Evolutionary conservation across 2,797 vertebrate genomes (phyloP), one percentile per base, ranked within the genome.

Genomic region (Morelia viridis): DNA sequence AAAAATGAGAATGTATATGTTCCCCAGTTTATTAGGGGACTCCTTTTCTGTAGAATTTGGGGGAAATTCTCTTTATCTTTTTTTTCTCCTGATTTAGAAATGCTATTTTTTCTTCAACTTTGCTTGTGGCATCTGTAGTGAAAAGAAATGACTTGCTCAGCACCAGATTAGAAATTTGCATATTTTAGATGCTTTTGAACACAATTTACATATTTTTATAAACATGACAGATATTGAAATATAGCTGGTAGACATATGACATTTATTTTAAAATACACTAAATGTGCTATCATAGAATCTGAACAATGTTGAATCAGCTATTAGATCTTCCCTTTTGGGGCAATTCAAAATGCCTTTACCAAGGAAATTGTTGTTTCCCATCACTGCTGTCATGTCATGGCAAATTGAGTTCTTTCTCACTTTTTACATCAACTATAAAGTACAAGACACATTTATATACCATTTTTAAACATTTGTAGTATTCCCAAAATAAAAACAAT

Each of bases 231-330:
- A 80, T 92, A 85, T 57, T 87, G 85, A 80, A 87, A 85, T 87
- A 62, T 87, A 80, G 24, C 80, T 90, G 84, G 68, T 61, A 92
- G 89, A 90, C 89, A 90, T 87, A 90, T 35, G 65, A 68, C 89
- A 90, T 64, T 92, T 92, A 90, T 83, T 85, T 85, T 90, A 92
- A 87, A 92, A 92, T 92, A 92, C 57, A 84, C 87, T 89, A 60
- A 92, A 92, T 87, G 87, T 83, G 65, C 56, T 90, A 46, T 80
- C 65, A 65, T 64, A 26, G 31, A 80, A 56, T 80, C 84, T 92
- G 65, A 90, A 76, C 92, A 92, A 64, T 46, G 85, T 24, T 83
- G 92, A 92, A 56, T 87, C 65, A 92, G 89, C 68, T 87, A 50
- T 83, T 90, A 46, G 1, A 15, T 83, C 50, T 92, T 57, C 35